Evolutionary conservation across 2,797 vertebrate genomes (phyloP), one percentile per base, ranked within the genome.

Genomic region (Bradypodion ventrale): DNA sequence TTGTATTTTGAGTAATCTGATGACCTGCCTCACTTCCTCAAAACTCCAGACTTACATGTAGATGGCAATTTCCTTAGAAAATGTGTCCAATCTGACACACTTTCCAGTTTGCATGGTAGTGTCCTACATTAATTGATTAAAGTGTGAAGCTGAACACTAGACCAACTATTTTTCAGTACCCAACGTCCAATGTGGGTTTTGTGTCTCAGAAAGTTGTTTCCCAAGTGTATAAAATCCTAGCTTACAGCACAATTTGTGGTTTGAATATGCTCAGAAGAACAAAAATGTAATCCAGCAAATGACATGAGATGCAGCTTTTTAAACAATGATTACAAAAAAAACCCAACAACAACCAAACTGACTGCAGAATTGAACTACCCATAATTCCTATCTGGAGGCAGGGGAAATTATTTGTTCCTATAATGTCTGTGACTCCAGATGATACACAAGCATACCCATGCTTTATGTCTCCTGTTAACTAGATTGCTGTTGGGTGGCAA

Each of bases 381-480:
- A 52, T 12, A n/a, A 52, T 49, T 66, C 29, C 42, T 25, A 12
- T 80, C 35, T 79, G 46, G 68, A 46, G 7, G 77, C 29, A 5
- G 29, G 62, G 40, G 23, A 65, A 78, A 78, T 65, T 65, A 78
- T 78, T 27, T 80, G 12, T 65, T 27, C n/a, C 32, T 52, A 15
- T 56, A 52, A n/a, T 32, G 73, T 23, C 29, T 75, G n/a, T 75
- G 73, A 27, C 86, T 85, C 8, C 29, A 63, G 78, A 65, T 87
- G 75, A 90, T 37, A 82, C 84, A 69, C 1, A 82, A 69, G 6
- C 27, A 29, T 0, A 0, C 2, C 59, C 12, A 7, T 78, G 29
- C 35, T 77, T 40, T 2, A 32, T 65, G 82, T 81, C 68, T 85
- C 2, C 73, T 83, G 12, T 76, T 60, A 0, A 69, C 70, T 75